Percentiles rank a stretch among this genome's conserved stretches.
These are phyloP conservation scores for Tyrophagus putrescentiae DNA, from an alignment of 1,140 invertebrate species.

Conservation along the genomic window DNA sequence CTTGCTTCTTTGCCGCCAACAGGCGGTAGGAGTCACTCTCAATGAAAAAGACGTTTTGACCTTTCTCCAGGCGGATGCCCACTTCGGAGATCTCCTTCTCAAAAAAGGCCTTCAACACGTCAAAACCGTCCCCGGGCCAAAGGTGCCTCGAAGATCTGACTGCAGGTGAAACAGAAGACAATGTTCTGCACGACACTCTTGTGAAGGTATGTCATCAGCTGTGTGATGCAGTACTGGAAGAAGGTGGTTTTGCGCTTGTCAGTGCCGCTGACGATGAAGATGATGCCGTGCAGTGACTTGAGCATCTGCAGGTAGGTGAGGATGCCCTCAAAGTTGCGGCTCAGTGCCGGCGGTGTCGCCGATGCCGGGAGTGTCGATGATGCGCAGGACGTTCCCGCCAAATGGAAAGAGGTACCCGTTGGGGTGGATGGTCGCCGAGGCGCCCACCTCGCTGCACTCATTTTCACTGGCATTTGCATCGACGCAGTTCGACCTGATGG, in stretches of 20 bases:
- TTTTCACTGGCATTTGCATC: no score
- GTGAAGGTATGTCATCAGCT: conserved; percentile 26
- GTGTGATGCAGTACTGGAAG: conserved; percentile 24
- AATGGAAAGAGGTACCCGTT: conserved; percentile 1
- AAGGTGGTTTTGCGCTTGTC: background rate
- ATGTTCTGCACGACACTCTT: conserved; percentile 28
- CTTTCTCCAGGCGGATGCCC: background rate
- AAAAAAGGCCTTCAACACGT: background rate
- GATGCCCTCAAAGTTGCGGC: conserved; percentile 23
- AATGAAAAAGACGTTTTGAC: background rate
- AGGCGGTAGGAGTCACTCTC: no score
- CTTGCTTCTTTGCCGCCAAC: background rate
- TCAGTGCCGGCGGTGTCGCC: conserved; percentile 25
- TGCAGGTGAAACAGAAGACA: conserved; percentile 26
- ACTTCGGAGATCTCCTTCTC: background rate
- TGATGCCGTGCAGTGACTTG: conserved; percentile 26
- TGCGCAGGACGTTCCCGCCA: background rate
- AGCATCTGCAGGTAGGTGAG: conserved; percentile 15
- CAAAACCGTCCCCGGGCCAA: background rate
- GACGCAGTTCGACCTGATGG: no score
- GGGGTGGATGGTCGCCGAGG: background rate
- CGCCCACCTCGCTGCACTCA: background rate
- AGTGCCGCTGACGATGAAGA: conserved; percentile 27
- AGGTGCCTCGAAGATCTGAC: no score
- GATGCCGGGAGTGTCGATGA: conserved; percentile 26